Evolutionary conservation across 2,888 invertebrate genomes (phyloP).

Genomic region (Leptopilina syphax): DNA sequence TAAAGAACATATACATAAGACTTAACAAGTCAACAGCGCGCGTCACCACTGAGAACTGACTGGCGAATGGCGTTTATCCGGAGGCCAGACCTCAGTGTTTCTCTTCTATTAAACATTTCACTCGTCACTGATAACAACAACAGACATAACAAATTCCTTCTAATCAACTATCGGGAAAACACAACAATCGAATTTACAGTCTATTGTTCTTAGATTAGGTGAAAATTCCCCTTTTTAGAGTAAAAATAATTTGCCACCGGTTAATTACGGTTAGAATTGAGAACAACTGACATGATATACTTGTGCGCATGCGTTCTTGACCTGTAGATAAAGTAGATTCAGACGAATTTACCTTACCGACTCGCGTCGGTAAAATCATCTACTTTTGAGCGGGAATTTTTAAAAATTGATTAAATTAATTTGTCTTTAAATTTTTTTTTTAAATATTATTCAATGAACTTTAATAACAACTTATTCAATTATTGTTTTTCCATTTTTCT

Average conservation of each 20-base stretch:
- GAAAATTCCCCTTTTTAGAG: background rate
- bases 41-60: conserved; percentile 58
- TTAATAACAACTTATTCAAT: too few species aligned
- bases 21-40: conserved; percentile 56
- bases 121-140: background rate
- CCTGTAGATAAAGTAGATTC: conserved; percentile 50
- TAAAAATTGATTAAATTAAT: too few species aligned
- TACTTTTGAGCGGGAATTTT: too few species aligned
- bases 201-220: background rate
- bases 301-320: conserved; percentile 56
- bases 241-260: conserved; percentile 1
- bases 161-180: background rate
- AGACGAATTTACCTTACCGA: background rate
- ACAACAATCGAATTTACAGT: too few species aligned
- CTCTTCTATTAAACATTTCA: conserved; percentile 40
- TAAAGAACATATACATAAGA: conserved; percentile 42
- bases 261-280: conserved; percentile 40
- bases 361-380: too few species aligned
- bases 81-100: conserved; percentile 52
- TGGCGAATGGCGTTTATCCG: conserved; percentile 53
- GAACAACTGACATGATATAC: conserved; percentile 48
- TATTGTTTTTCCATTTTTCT: too few species aligned
- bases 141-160: background rate
- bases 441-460: too few species aligned
- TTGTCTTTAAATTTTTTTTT: too few species aligned